phyloP scores from a whole-genome alignment of 2,888 invertebrate genomes.

The Hypselothyrea guttata region DNA sequence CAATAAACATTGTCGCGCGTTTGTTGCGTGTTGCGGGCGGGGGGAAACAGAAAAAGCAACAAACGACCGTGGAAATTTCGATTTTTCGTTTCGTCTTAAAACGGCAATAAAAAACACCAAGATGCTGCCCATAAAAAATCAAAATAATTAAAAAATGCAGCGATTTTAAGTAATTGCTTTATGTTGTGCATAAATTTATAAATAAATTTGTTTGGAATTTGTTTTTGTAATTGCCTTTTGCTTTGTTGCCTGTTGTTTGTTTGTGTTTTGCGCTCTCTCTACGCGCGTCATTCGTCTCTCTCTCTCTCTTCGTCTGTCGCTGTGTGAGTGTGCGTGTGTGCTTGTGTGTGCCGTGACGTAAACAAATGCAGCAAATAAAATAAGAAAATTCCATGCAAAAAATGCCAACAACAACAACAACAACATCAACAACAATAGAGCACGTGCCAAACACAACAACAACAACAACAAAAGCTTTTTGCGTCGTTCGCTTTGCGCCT shows the following conservation, averaged over 20 bases:
- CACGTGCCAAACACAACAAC: slow-evolving; percentile 59
- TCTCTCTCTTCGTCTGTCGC: slow-evolving; percentile 5
- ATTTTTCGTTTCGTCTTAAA: slow-evolving; percentile 50
- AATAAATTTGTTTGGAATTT: slow-evolving; percentile 41
- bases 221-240: slow-evolving; percentile 27
- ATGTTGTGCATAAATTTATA: slow-evolving; percentile 28
- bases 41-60: too few species aligned
- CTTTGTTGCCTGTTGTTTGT: slow-evolving; percentile 41
- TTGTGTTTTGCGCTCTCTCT: slow-evolving; percentile 43
- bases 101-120: neutral
- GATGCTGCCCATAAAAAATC: slow-evolving; percentile 6
- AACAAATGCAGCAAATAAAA: slow-evolving; percentile 55
- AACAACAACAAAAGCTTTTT: slow-evolving; percentile 34
- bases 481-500: slow-evolving; percentile 60
- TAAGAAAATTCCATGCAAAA: slow-evolving; percentile 33
- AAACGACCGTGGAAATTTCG: slow-evolving; percentile 70
- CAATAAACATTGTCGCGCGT: slow-evolving; percentile 18
- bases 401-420: slow-evolving; percentile 42
- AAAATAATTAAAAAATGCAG: slow-evolving; percentile 32
- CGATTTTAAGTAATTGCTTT: slow-evolving; percentile 12
- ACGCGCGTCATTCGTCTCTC: slow-evolving; percentile 21
- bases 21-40: slow-evolving; percentile 42
- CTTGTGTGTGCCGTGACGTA: slow-evolving; percentile 59
- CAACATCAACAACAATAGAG: slow-evolving; percentile 29
- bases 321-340: slow-evolving; percentile 45